Percentiles rank a stretch among this genome's conserved stretches.
Conservation (phyloP, 2,888 invertebrate species). For the Phyllotreta cruciferae region DNA sequence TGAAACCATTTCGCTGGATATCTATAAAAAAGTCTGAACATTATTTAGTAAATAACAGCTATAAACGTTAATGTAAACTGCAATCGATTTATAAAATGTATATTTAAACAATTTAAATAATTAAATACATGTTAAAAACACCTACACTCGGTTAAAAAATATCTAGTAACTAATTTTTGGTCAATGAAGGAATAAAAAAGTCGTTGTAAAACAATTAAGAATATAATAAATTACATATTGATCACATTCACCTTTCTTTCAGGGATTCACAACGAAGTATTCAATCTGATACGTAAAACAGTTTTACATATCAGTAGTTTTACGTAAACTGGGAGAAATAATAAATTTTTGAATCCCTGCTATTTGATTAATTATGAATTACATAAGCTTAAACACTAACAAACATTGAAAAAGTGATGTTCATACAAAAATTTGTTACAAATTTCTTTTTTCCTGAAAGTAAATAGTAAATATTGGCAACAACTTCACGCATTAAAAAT, state of each 20-base stretch:
- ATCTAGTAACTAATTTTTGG: slow-evolving; percentile 39
- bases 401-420: too few relatives aligned
- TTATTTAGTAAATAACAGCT: neutral
- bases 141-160: slow-evolving; percentile 32
- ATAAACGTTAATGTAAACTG: slow-evolving; percentile 11
- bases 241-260: slow-evolving; percentile 36
- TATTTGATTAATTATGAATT: too few relatives aligned
- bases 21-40: slow-evolving; percentile 27
- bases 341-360: too few relatives aligned
- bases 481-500: too few relatives aligned
- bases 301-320: too few relatives aligned
- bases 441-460: too few relatives aligned
- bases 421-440: too few relatives aligned
- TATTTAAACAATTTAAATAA: slow-evolving; percentile 44
- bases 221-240: slow-evolving; percentile 22
- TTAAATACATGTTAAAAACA: slow-evolving; percentile 35
- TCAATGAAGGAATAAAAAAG: slow-evolving; percentile 34
- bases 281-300: neutral
- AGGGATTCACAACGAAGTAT: slow-evolving; percentile 3
- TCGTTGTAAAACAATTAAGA: slow-evolving; percentile 24
- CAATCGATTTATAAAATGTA: slow-evolving; percentile 33
- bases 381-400: too few relatives aligned
- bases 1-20: neutral
- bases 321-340: too few relatives aligned
- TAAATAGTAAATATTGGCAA: too few relatives aligned